Percentiles rank a stretch among this genome's conserved stretches.
phyloP scores from a whole-genome alignment of 2,888 invertebrate genomes.

The Cistogaster globosa region DNA sequence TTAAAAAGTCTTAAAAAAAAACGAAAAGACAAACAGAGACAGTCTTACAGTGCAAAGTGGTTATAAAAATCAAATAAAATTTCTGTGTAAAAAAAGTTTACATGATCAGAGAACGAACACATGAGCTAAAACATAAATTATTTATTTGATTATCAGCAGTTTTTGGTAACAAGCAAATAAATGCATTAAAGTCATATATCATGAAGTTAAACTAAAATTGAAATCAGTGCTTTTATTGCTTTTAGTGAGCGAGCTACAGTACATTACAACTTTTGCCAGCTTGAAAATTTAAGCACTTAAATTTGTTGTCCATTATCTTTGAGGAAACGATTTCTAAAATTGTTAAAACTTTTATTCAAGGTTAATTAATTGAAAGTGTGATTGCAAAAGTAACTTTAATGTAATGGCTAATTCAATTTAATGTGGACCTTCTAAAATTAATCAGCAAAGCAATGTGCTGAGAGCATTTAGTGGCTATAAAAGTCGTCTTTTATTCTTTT shows the following conservation, averaged over 20 bases:
- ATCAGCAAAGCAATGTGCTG: too few species aligned
- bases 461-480: background rate
- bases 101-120: slow-evolving; percentile 49
- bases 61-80: slow-evolving; percentile 43
- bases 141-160: slow-evolving; percentile 63
- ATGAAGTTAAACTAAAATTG: slow-evolving; percentile 53
- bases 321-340: too few species aligned
- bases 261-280: background rate
- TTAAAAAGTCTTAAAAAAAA: background rate
- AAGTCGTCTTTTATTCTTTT: background rate
- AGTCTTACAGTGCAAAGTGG: slow-evolving; percentile 27
- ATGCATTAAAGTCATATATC: slow-evolving; percentile 78
- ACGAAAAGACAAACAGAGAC: background rate
- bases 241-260: slow-evolving; percentile 46
- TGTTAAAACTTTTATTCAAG: too few species aligned
- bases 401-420: too few species aligned
- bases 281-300: background rate
- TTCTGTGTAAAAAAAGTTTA: slow-evolving; percentile 31
- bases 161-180: slow-evolving; percentile 76
- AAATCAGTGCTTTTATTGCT: slow-evolving; percentile 70
- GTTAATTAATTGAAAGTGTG: too few species aligned
- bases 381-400: too few species aligned
- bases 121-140: slow-evolving; percentile 47
- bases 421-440: too few species aligned
- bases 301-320: too few species aligned